Percentiles rank a stretch among this genome's conserved stretches.
Evolutionary conservation across 2,888 invertebrate species (phyloP).

Genomic region (Drosophila mercatorum): DNA sequence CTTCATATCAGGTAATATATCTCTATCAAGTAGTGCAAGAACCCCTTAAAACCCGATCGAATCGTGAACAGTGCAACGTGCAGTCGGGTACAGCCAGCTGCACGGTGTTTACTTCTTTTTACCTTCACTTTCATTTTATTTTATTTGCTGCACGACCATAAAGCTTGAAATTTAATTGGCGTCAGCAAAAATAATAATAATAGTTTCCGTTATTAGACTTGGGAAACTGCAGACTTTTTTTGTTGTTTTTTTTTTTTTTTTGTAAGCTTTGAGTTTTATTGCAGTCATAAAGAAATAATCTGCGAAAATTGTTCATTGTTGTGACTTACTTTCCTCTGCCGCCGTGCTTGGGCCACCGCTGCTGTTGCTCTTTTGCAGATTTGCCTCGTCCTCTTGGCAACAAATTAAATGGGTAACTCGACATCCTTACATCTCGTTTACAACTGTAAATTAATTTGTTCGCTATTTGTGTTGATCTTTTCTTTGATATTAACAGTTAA

Average conservation of each 20-base stretch:
- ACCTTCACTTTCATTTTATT: constrained; percentile 22
- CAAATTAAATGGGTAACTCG: constrained; percentile 4
- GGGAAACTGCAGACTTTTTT: constrained; percentile 1
- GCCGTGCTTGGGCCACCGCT: background rate
- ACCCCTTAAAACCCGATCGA: too few relatives aligned
- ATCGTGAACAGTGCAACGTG: background rate
- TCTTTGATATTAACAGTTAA: background rate
- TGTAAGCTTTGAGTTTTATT: constrained; percentile 26
- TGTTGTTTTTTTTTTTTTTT: background rate
- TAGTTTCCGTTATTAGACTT: constrained; percentile 33
- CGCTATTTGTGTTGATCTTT: background rate
- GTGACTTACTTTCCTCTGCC: constrained; percentile 45
- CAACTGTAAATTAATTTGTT: background rate
- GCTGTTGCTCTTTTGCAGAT: background rate
- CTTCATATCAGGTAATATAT: too few relatives aligned
- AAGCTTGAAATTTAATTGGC: constrained; percentile 67
- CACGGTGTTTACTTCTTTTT: background rate
- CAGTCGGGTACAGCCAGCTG: background rate
- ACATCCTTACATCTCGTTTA: background rate
- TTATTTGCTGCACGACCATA: constrained; percentile 28
- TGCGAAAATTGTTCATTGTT: constrained; percentile 41
- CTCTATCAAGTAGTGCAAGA: too few relatives aligned
- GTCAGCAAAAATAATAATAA: constrained; percentile 44
- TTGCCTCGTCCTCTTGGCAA: background rate
- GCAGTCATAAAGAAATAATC: constrained; percentile 36